A percentile compares a stretch with the other conserved stretches of the same genome.
Conservation (phyloP, 2,113 vertebrate genomes). For the Bambusicola thoracicus region DNA sequence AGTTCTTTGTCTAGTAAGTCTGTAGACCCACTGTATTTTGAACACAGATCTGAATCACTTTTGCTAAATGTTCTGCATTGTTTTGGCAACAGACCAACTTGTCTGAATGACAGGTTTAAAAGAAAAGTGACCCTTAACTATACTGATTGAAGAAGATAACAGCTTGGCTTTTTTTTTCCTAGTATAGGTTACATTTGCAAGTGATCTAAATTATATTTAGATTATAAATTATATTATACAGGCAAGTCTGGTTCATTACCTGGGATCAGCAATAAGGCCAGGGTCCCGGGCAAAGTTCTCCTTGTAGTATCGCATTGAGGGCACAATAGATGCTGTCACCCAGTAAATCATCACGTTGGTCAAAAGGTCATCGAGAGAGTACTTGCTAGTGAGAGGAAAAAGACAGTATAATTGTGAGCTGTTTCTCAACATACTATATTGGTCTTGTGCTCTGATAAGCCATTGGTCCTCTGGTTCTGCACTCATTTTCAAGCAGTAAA, state of each 20-base stretch:
- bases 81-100: neutral
- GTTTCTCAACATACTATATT: neutral
- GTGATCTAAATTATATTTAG: neutral
- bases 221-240: too few relatives aligned
- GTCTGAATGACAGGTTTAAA: neutral
- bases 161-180: neutral
- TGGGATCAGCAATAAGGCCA: neutral
- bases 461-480: neutral
- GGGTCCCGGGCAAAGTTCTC: constrained; percentile 76
- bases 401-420: neutral
- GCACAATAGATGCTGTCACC: constrained; percentile 83
- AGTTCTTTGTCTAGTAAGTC: neutral
- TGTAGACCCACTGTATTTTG: neutral
- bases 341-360: constrained; percentile 92
- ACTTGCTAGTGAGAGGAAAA: constrained; percentile 78
- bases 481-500: neutral
- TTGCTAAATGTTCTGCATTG: neutral
- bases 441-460: neutral
- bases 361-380: constrained; percentile 86
- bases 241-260: constrained; percentile 63
- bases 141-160: neutral
- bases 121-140: neutral
- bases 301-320: constrained; percentile 91
- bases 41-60: neutral
- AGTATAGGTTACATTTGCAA: neutral